Evolutionary conservation across 2,113 vertebrate genomes (phyloP).

Genomic region (Hucho hucho): DNA sequence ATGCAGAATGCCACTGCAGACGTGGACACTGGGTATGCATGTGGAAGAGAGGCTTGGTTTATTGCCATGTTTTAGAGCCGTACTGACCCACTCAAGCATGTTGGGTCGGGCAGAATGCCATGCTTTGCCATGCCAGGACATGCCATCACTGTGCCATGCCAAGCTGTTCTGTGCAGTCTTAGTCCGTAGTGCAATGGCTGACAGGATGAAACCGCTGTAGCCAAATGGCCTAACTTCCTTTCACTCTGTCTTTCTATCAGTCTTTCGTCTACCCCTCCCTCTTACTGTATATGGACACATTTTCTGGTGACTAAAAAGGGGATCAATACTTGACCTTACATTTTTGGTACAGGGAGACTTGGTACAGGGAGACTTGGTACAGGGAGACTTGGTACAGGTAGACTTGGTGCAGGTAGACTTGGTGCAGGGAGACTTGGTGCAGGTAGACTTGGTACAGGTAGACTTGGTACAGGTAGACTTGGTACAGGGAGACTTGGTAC

Average conservation of each 20-base stretch:
- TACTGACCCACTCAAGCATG: constrained; percentile 4
- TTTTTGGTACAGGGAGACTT: not conserved
- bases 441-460: too few species aligned
- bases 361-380: too few species aligned
- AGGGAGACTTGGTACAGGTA: too few species aligned
- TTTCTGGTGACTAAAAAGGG: constrained; percentile 2
- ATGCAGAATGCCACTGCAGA: constrained; percentile 45
- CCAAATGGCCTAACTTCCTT: constrained; percentile 36
- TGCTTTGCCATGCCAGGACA: constrained; percentile 42
- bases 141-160: constrained; percentile 30
- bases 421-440: too few species aligned
- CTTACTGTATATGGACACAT: not conserved
- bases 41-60: constrained; percentile 36
- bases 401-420: too few species aligned
- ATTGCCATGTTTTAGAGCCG: constrained; percentile 31
- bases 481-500: too few species aligned
- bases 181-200: constrained; percentile 6
- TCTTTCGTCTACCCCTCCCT: constrained; percentile 28
- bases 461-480: too few species aligned
- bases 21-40: constrained; percentile 31
- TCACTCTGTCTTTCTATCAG: constrained; percentile 14
- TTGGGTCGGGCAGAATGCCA: constrained; percentile 23
- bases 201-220: constrained; percentile 37
- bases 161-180: constrained; percentile 31
- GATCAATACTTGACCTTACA: not conserved